Percentiles rank a stretch among this genome's conserved stretches.
Evolutionary conservation across 2,113 vertebrate genomes (phyloP).

Genomic region (Hydrolagus affinis): DNA sequence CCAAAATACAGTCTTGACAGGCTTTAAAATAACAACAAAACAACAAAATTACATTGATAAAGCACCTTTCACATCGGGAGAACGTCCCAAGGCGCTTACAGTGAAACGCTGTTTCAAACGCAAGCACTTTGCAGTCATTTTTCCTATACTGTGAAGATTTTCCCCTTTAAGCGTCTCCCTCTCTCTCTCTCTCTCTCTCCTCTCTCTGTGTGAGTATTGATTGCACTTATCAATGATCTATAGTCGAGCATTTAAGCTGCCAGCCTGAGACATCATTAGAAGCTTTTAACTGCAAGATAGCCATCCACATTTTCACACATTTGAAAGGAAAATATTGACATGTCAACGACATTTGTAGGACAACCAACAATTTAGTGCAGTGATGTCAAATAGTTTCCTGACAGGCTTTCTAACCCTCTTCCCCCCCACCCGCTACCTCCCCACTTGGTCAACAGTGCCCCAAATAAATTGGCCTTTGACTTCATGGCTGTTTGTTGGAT

Average conservation of each 20-base stretch:
- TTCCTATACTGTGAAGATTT: not conserved
- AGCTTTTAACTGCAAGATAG: not conserved
- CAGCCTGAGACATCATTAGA: not conserved
- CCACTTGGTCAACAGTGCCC: no score
- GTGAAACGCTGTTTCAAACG: no score
- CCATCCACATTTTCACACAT: not conserved
- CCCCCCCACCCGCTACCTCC: not conserved
- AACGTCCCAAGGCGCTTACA: no score
- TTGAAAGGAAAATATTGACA: not conserved
- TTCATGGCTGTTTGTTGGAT: no score
- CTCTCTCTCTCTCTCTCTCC: no score
- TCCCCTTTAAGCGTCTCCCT: not conserved
- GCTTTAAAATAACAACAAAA: no score
- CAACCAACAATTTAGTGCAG: not conserved
- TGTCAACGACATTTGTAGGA: not conserved
- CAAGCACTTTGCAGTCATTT: no score
- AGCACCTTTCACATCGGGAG: no score
- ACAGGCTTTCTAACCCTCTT: not conserved
- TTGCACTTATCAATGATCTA: slow-evolving; percentile 7
- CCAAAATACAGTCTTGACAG: no score
- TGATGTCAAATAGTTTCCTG: not conserved
- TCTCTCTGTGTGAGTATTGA: not conserved
- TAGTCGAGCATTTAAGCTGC: not conserved
- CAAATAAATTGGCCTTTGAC: no score
- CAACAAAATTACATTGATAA: no score